These are phyloP conservation scores for Torymus texanus DNA, from an alignment of 2,888 invertebrate species.

Conservation along the genomic window DNA sequence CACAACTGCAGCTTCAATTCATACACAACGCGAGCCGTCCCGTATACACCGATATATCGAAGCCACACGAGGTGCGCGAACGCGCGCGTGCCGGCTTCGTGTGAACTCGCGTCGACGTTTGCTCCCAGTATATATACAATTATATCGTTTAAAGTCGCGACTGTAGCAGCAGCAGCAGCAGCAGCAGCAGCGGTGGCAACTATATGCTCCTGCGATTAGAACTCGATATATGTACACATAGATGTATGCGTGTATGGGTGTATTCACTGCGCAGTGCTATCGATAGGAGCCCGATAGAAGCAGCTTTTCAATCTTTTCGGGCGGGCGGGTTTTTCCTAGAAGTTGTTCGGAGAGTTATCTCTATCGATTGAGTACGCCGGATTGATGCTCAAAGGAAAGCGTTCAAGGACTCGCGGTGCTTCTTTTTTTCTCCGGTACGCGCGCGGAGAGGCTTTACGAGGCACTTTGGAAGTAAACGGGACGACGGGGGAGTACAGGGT, in stretches of 20 bases:
- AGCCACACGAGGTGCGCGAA: neutral
- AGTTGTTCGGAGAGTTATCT: neutral
- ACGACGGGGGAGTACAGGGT: neutral
- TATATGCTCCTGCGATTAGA: slow-evolving; percentile 33
- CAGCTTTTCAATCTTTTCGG: too few species aligned
- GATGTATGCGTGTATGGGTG: slow-evolving; percentile 27
- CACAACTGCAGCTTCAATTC: too few species aligned
- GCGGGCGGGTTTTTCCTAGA: slow-evolving; percentile 1
- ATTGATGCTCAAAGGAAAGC: slow-evolving; percentile 9
- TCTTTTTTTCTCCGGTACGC: neutral
- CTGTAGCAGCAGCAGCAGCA: neutral
- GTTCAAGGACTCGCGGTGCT: slow-evolving; percentile 20
- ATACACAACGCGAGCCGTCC: too few species aligned
- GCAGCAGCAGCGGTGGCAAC: too few species aligned
- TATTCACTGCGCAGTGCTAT: too few species aligned
- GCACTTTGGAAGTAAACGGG: neutral
- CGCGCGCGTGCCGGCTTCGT: slow-evolving; percentile 58
- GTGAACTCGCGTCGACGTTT: slow-evolving; percentile 66
- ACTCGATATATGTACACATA: too few species aligned
- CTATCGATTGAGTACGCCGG: slow-evolving; percentile 11
- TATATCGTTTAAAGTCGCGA: slow-evolving; percentile 32
- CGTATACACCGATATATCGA: too few species aligned
- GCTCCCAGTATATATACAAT: slow-evolving; percentile 67
- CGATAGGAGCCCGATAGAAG: slow-evolving; percentile 11
- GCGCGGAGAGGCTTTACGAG: slow-evolving; percentile 8